Evolutionary conservation across 2,888 invertebrate genomes (phyloP), one percentile per base, ranked within the genome.

Genomic region (Drosophila lutescens): DNA sequence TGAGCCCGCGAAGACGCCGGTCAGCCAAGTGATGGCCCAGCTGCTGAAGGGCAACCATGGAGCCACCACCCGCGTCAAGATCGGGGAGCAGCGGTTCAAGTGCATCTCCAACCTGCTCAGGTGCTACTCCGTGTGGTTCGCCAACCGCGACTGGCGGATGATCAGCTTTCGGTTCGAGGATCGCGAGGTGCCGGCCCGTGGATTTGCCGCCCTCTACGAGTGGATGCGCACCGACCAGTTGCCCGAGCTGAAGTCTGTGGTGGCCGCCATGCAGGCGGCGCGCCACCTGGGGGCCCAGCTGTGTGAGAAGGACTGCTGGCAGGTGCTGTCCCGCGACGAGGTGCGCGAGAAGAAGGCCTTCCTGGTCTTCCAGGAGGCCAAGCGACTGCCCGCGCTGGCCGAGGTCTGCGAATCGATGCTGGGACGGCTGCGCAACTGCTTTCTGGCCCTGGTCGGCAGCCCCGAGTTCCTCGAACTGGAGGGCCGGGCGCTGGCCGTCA

Each of bases 341-440:
- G 43, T 78, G 2, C 46, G 65, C 3, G 80, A 75, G 26, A 75
- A 66, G 32, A 0, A 12, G 0, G 80, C 67, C 1, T 75, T 77
- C 13, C 2, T 41, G 0, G 0, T 71, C 0, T 80, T 36, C 7
- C 6, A 34, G 12, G n/a, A 47, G 3, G 53, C 72, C 1, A 47
- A 17, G 1, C 1, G n/a, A 0, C 1, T 46, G 2, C 26, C 72
- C 0, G 1, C 10, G 0, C 40, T 79, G 7, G 1, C 4, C 0
- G 55, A 68, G 2, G 4, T 77, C 0, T 23, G 65, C 0, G 20
- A 32, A 0, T 2, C 55, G 0, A 53, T 80, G 65, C 8, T 70
- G 9, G 0, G 1, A 0, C 67, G 79, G 0, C 7, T 80, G 0
- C 62, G 72, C 0, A n/a, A n/a, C 0, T 78, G 60, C 32, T 79